Evolutionary conservation across 1,140 invertebrate genomes (phyloP).

Genomic region (Dendrolimus punctatus): DNA sequence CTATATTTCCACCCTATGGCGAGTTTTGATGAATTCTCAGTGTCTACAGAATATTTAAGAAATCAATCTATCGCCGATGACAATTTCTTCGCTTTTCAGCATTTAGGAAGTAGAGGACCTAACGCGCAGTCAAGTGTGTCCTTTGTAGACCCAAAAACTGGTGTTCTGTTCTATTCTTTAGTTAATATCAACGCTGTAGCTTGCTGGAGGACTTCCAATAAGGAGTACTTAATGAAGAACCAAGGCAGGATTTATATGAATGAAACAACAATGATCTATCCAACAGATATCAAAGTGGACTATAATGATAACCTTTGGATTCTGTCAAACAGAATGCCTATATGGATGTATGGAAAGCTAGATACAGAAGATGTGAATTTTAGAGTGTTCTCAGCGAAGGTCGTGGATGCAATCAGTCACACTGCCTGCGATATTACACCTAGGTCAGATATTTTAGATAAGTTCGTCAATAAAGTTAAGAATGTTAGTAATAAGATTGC

Average conservation of each 20-base stretch:
- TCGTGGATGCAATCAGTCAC: constrained; percentile 77
- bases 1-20: constrained; percentile 85
- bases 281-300: constrained; percentile 85
- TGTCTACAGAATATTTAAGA: constrained; percentile 77
- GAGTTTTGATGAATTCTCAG: constrained; percentile 81
- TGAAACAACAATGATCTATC: constrained; percentile 81
- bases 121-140: constrained; percentile 83
- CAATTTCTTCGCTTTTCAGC: constrained; percentile 77
- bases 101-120: constrained; percentile 78
- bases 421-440: constrained; percentile 77
- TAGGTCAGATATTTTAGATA: constrained; percentile 68
- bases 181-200: constrained; percentile 83
- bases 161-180: constrained; percentile 83
- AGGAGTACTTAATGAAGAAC: constrained; percentile 75
- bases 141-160: constrained; percentile 79
- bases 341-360: constrained; percentile 79
- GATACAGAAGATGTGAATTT: constrained; percentile 80
- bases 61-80: constrained; percentile 70
- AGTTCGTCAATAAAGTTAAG: constrained; percentile 59
- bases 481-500: constrained; percentile 51
- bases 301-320: constrained; percentile 81
- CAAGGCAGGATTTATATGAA: constrained; percentile 81
- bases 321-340: constrained; percentile 79
- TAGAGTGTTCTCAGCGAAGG: constrained; percentile 78
- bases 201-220: constrained; percentile 82